A percentile compares a stretch with the other conserved stretches of the same genome.
Evolutionary conservation across 2,888 invertebrate genomes (phyloP).

Genomic region (Ophion costatus): DNA sequence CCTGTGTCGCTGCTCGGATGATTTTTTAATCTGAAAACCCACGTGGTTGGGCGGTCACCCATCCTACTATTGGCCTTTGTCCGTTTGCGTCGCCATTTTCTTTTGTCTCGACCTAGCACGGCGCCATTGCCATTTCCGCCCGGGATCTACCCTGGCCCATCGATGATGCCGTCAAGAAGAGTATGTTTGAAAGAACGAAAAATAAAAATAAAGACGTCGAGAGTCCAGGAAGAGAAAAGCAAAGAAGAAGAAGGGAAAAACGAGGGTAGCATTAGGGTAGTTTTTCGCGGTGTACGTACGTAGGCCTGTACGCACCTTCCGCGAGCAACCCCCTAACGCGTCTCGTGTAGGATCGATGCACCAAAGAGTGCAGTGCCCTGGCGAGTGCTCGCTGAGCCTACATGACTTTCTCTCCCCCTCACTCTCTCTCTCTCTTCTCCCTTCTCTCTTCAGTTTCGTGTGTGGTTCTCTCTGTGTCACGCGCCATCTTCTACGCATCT

Average conservation of each 20-base stretch:
- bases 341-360: constrained; percentile 80
- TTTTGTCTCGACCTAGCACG: too few relatives aligned
- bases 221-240: constrained; percentile 1
- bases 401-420: constrained; percentile 27
- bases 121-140: too few relatives aligned
- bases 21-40: too few relatives aligned
- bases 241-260: constrained; percentile 58
- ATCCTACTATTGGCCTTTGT: too few relatives aligned
- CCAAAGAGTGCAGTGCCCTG: constrained; percentile 82
- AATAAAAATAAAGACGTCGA: constrained; percentile 5
- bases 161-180: too few relatives aligned
- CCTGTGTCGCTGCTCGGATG: too few relatives aligned
- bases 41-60: too few relatives aligned
- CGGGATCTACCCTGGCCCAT: too few relatives aligned
- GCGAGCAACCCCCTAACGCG: constrained; percentile 57
- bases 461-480: constrained; percentile 45
- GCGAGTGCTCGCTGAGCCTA: constrained; percentile 77
- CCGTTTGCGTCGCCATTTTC: too few relatives aligned
- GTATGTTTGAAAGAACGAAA: neutral
- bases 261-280: constrained; percentile 69
- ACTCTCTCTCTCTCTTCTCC: constrained; percentile 28
- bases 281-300: constrained; percentile 67
- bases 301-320: constrained; percentile 74
- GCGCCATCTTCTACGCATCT: constrained; percentile 78
- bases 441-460: constrained; percentile 5